phyloP scores from a whole-genome alignment of 2,113 vertebrate species.

The Tapirus terrestris region DNA sequence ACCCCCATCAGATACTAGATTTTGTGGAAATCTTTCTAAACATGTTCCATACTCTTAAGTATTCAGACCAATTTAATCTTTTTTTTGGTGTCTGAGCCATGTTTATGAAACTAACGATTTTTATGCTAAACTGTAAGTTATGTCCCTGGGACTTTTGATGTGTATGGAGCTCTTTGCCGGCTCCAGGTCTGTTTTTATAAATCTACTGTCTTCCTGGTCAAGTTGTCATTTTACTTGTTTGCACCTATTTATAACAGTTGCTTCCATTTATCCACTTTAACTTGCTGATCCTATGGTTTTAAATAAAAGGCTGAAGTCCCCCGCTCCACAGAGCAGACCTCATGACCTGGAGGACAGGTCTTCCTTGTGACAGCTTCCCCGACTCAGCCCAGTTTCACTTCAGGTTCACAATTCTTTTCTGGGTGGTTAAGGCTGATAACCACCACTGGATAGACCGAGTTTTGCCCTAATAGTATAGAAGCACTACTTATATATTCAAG shows the following conservation, averaged over 20 bases:
- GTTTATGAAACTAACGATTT: neutral
- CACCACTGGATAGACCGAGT: neutral
- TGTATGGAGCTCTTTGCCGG: neutral
- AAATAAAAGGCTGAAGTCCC: neutral
- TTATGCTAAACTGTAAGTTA: neutral
- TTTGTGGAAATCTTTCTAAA: slow-evolving; percentile 8
- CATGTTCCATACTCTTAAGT: neutral
- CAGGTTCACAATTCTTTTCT: neutral
- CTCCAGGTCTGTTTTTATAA: neutral
- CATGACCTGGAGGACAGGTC: rapidly evolving
- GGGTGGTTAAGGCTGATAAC: neutral
- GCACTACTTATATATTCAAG: neutral
- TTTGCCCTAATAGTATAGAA: neutral
- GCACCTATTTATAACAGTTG: neutral
- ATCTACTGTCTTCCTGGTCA: neutral
- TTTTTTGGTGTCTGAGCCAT: neutral
- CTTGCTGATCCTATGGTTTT: slow-evolving; percentile 11
- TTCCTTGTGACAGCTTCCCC: neutral
- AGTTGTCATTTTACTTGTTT: neutral
- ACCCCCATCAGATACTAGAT: neutral
- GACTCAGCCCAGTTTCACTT: neutral
- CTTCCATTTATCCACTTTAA: neutral
- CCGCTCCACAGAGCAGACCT: neutral
- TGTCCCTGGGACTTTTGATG: neutral
- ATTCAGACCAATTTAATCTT: neutral